These are phyloP conservation scores for Oenanthe melanoleuca DNA, from an alignment of 2,113 vertebrate genomes.

Conservation along the genomic window DNA sequence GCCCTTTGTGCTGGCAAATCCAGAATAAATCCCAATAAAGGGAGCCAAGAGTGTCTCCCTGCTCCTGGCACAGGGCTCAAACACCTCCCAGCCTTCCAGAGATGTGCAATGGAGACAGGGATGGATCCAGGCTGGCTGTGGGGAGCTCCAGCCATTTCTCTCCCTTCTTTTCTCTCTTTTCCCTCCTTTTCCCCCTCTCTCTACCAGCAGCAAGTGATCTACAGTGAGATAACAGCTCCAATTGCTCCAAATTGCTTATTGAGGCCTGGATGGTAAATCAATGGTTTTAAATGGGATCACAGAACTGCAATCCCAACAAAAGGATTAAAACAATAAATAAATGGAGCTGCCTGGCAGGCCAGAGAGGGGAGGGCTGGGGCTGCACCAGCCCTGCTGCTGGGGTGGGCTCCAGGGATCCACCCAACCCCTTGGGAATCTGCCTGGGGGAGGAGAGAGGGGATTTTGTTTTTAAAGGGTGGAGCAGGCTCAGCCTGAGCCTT, in stretches of 20 bases:
- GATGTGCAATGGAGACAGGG: fast-evolving
- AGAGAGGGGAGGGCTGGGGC: neutral
- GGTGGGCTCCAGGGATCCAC: fast-evolving
- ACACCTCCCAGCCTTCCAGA: fast-evolving
- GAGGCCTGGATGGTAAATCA: constrained; percentile 42
- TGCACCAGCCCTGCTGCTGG: neutral
- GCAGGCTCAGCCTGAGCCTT: neutral
- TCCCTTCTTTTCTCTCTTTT: neutral
- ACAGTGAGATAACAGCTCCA: neutral
- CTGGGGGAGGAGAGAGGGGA: neutral
- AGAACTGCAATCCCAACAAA: neutral
- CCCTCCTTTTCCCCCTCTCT: neutral
- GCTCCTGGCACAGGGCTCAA: fast-evolving
- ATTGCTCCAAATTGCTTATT: constrained; percentile 38
- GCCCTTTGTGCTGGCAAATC: neutral
- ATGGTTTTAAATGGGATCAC: constrained; percentile 36
- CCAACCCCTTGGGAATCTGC: fast-evolving
- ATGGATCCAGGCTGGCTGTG: neutral
- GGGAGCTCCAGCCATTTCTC: neutral
- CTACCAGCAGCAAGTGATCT: neutral
- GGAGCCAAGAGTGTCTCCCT: neutral
- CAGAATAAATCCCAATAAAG: neutral
- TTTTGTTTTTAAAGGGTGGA: neutral
- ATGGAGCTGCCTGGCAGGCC: neutral
- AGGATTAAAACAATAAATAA: neutral